These are phyloP conservation scores for Coremacera marginata DNA, from an alignment of 2,888 invertebrate species.

Conservation along the genomic window DNA sequence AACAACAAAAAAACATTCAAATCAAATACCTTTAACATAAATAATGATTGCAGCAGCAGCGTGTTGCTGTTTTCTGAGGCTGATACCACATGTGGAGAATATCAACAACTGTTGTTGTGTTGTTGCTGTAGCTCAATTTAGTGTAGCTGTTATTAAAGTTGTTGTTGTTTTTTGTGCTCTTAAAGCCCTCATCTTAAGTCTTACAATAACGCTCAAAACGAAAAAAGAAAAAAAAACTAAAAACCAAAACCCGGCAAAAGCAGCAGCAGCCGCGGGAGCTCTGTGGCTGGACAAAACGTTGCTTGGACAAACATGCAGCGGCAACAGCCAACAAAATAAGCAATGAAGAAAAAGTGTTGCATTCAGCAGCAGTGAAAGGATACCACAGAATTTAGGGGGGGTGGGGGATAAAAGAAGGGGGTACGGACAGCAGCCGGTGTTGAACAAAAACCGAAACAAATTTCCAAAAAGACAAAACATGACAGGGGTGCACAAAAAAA, in stretches of 20 bases:
- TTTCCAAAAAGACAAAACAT: constrained; percentile 32
- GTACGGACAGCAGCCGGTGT: constrained; percentile 30
- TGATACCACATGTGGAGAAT: constrained; percentile 35
- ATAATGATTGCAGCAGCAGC: neutral
- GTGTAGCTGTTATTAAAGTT: neutral
- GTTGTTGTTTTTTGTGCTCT: neutral
- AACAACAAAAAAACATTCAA: neutral
- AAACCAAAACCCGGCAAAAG: constrained; percentile 4
- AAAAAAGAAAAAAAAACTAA: constrained; percentile 49
- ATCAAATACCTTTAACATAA: constrained; percentile 3
- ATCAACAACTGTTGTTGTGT: constrained; percentile 25
- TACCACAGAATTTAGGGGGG: neutral
- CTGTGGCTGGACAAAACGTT: constrained; percentile 36
- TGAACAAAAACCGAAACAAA: constrained; percentile 32
- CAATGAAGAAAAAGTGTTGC: too few species aligned
- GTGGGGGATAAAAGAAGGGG: too few species aligned
- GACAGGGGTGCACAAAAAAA: constrained; percentile 21
- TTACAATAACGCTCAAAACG: constrained; percentile 40
- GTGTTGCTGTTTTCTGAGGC: constrained; percentile 3
- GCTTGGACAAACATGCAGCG: neutral
- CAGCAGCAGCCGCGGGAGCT: constrained; percentile 40
- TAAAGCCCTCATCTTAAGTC: neutral
- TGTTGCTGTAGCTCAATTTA: neutral
- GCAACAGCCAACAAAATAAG: neutral
- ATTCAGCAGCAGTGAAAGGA: neutral